Percentiles rank a stretch among this genome's conserved stretches.
Conservation (phyloP, 2,888 invertebrate species). For the Parascotia fuliginaria region DNA sequence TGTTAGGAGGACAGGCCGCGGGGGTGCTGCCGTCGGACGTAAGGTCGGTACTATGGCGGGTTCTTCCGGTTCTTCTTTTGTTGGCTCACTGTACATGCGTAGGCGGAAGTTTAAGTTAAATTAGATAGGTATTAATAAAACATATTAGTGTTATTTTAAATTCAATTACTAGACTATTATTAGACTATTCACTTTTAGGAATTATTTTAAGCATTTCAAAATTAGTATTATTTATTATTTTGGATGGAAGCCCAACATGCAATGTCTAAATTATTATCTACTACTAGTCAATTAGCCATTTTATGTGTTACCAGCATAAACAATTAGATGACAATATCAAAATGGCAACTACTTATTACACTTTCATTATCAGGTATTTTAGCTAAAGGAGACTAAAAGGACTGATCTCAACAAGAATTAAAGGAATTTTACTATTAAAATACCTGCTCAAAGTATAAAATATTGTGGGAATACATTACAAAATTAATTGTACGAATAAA, state of each 20-base stretch:
- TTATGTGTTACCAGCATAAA: too few relatives aligned
- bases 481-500: too few relatives aligned
- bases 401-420: background rate
- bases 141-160: too few relatives aligned
- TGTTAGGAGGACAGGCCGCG: conserved; percentile 61
- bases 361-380: too few relatives aligned
- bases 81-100: conserved; percentile 57
- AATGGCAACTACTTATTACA: background rate
- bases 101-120: conserved; percentile 1
- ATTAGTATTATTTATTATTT: conserved; percentile 2
- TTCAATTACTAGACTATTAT: too few relatives aligned
- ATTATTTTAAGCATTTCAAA: background rate
- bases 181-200: background rate
- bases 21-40: conserved; percentile 64
- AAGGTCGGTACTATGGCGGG: conserved; percentile 75
- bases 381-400: background rate
- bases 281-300: too few relatives aligned
- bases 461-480: too few relatives aligned
- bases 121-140: too few relatives aligned
- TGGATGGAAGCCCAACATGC: conserved; percentile 17
- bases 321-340: too few relatives aligned
- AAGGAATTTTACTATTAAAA: background rate
- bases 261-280: conserved; percentile 1
- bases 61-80: conserved; percentile 64
- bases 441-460: too few relatives aligned